phyloP scores from a whole-genome alignment of 1,140 invertebrate genomes.

The Apolygus lucorum region DNA sequence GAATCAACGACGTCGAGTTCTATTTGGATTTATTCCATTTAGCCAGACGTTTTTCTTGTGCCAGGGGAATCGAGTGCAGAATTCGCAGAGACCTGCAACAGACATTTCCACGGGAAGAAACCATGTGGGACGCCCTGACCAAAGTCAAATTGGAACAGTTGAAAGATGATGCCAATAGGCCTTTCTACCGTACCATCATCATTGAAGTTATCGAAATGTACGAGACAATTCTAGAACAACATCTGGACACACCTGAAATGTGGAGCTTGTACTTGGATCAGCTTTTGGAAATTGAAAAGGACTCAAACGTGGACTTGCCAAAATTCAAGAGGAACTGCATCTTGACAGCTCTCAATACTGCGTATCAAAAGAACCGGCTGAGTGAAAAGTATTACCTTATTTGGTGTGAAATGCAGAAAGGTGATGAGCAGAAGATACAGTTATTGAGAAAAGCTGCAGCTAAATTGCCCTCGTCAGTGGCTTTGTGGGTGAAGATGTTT shows the following conservation, averaged over 20 bases:
- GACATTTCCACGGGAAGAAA: background rate
- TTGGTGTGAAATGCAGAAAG: slow-evolving; percentile 1
- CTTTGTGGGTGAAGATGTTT: background rate
- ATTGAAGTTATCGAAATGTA: background rate
- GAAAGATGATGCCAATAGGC: background rate
- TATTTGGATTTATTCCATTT: background rate
- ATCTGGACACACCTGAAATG: background rate
- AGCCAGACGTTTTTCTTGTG: background rate
- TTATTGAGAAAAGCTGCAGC: background rate
- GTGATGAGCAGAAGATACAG: background rate
- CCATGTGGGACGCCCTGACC: slow-evolving; percentile 8
- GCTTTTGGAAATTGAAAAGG: background rate
- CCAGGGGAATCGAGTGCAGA: background rate
- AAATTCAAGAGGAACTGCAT: slow-evolving; percentile 8
- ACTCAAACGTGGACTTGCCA: too few relatives aligned
- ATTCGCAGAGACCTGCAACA: background rate
- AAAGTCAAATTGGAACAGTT: background rate
- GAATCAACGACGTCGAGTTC: background rate
- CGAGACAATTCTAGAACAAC: background rate
- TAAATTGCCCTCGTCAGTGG: slow-evolving; percentile 6
- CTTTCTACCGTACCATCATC: background rate
- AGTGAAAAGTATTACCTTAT: slow-evolving; percentile 13
- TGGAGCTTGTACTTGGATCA: background rate
- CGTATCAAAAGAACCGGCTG: background rate
- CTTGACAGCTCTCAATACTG: background rate